A percentile compares a stretch with the other conserved stretches of the same genome.
phyloP scores from a whole-genome alignment of 2,888 invertebrate species.

The Prosapia bicincta region DNA sequence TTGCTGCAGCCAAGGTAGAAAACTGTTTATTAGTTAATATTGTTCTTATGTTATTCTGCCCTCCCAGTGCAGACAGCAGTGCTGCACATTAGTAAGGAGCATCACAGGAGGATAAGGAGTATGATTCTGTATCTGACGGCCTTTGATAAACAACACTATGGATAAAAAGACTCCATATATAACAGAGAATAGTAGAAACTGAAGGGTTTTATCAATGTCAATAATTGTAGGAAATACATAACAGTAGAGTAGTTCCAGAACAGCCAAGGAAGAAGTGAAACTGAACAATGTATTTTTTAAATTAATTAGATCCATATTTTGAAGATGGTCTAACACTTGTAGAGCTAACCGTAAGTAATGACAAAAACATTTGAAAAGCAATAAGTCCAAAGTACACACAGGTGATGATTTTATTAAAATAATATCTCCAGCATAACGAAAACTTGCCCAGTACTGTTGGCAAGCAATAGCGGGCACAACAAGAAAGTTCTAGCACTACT shows the following conservation, averaged over 20 bases:
- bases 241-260: constrained; percentile 29
- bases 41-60: no score
- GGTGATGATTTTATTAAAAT: constrained; percentile 20
- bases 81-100: no score
- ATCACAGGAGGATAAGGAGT: constrained; percentile 65
- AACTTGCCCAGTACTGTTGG: constrained; percentile 3
- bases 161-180: constrained; percentile 56
- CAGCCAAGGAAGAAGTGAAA: constrained; percentile 20
- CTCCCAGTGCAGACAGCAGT: no score
- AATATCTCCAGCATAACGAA: constrained; percentile 24
- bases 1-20: no score
- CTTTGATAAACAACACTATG: constrained; percentile 56
- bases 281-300: constrained; percentile 16
- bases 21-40: no score
- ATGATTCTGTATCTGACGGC: constrained; percentile 52
- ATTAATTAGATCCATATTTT: not conserved
- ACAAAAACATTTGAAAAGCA: constrained; percentile 24
- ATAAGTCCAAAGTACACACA: constrained; percentile 25
- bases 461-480: constrained; percentile 23
- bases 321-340: not conserved
- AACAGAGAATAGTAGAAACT: constrained; percentile 55
- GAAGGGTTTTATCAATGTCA: constrained; percentile 56
- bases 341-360: constrained; percentile 30
- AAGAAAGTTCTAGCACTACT: no score
- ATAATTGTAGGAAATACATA: constrained; percentile 33